phyloP scores from a whole-genome alignment of 2,113 vertebrate species.

The Garra rufa region DNA sequence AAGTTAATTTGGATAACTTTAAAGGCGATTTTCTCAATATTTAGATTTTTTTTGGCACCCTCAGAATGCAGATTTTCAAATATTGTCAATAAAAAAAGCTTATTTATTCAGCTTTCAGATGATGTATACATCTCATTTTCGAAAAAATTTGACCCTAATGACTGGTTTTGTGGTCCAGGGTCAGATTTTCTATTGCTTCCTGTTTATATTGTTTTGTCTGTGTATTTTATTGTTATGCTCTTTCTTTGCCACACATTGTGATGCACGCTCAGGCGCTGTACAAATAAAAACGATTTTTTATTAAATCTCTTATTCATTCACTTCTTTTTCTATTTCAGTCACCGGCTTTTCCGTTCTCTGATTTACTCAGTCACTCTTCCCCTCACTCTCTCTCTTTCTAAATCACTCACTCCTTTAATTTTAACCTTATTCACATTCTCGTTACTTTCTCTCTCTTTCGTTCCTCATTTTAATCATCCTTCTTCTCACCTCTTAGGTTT shows the following conservation, averaged over 20 bases:
- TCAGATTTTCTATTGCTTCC: not conserved
- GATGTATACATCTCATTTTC: no score
- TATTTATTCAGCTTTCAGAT: no score
- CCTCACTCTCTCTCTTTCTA: not conserved
- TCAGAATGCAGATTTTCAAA: no score
- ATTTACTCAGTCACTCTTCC: slow-evolving; percentile 9
- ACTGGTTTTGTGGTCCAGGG: no score
- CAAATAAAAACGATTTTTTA: not conserved
- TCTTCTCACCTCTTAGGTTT: slow-evolving; percentile 91
- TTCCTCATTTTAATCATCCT: not conserved
- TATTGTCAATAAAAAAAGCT: no score
- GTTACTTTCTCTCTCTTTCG: not conserved
- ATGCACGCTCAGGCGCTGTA: not conserved
- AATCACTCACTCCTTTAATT: slow-evolving; percentile 5
- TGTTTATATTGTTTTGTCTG: not conserved
- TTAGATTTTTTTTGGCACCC: no score
- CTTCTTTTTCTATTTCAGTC: slow-evolving; percentile 18
- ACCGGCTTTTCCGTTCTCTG: slow-evolving; percentile 7
- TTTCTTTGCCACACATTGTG: not conserved
- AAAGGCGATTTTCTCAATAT: no score
- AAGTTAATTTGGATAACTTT: no score
- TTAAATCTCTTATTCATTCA: slow-evolving; percentile 1
- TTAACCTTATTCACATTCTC: slow-evolving; percentile 7
- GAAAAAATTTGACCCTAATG: no score
- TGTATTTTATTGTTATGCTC: not conserved